Base-by-base conservation (phyloP, 2,113 vertebrate species). In the Notarius lentiginosus region DNA sequence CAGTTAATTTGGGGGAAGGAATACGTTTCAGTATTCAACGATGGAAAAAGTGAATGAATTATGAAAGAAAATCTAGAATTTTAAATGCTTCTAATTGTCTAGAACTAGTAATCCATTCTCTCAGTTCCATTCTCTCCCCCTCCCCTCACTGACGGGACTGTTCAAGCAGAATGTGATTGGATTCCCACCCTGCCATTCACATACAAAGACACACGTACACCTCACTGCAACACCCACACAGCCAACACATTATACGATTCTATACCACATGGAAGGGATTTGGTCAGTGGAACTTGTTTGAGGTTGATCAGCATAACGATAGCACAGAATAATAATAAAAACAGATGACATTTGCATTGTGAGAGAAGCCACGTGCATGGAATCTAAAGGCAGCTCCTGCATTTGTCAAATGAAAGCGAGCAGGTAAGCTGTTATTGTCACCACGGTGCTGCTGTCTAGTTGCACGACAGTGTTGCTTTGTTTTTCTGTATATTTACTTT, bases 401-500 rank as follows among this genome's bases (percentile, higher is more conserved):
- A 83, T 58, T 63, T 58, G 34, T 61, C 89, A 91, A 86, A 93
- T 91, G 93, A 88, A 93, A 91, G 92, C 93, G 89, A 88, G 86
- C 91, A 91, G 94, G 94, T 94, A 92, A 93, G 94, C 92, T 91
- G 92, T 93, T 95, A 92, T 94, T 94, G 91, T 89, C 86, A 85
- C 83, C 65, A 65, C 0, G 41, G 47, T 89, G 63, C 90, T 73
- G 51, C 51, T 60, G 20, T 84, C 24, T 34, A 73, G 53, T 60
- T 79, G 49, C 41, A 12, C 65, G 24, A 10, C 4, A 56, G 55
- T 75, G 63, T 86, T 86, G 73, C 63, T 68, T 85, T 56, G 14
- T 17, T 68, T 47, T 55, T 81, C 87, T 22, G 70, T 76, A 1
- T 49, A 53, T n/a, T 10, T 83, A 12, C 68, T 47, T 24, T 58